Percentiles rank a stretch among this genome's conserved stretches.
Conservation (phyloP, 2,797 vertebrate species). For the Lagorchestes hirsutus region DNA sequence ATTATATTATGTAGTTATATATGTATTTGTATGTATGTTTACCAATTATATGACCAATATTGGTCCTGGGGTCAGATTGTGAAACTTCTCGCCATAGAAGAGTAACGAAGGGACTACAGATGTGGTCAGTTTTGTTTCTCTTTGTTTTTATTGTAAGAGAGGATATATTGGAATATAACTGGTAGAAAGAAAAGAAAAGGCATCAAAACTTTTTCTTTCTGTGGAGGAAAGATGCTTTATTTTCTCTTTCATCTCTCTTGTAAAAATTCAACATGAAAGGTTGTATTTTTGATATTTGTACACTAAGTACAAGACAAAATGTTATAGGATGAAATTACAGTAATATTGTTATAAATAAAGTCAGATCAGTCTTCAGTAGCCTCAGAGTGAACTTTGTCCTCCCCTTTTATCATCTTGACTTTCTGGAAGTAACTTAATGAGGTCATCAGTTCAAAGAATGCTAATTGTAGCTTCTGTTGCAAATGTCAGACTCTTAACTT, state of each 20-base stretch:
- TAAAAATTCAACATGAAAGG: background rate
- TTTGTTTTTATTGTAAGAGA: too few species aligned
- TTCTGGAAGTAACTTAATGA: conserved; percentile 97
- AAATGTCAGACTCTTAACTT: conserved; percentile 98
- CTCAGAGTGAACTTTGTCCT: conserved; percentile 90
- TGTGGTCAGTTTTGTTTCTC: too few species aligned
- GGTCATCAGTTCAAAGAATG: conserved; percentile 97
- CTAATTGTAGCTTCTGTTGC: conserved; percentile 98
- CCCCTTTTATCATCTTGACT: conserved; percentile 91
- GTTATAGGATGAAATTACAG: conserved; percentile 75
- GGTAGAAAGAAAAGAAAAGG: too few species aligned
- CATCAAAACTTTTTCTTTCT: too few species aligned
- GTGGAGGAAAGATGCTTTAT: too few species aligned
- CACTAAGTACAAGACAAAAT: conserved; percentile 39
- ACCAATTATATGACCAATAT: too few species aligned
- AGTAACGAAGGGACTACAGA: too few species aligned
- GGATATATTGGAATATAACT: too few species aligned
- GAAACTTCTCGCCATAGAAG: too few species aligned
- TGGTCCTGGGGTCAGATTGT: too few species aligned
- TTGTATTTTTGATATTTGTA: conserved; percentile 74
- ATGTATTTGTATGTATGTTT: too few species aligned
- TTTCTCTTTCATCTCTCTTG: background rate
- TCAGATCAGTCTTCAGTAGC: conserved; percentile 89
- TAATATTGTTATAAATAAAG: conserved; percentile 84
- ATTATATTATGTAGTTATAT: too few species aligned